phyloP scores from a whole-genome alignment of 2,113 vertebrate species.

The Cercocebus atys region DNA sequence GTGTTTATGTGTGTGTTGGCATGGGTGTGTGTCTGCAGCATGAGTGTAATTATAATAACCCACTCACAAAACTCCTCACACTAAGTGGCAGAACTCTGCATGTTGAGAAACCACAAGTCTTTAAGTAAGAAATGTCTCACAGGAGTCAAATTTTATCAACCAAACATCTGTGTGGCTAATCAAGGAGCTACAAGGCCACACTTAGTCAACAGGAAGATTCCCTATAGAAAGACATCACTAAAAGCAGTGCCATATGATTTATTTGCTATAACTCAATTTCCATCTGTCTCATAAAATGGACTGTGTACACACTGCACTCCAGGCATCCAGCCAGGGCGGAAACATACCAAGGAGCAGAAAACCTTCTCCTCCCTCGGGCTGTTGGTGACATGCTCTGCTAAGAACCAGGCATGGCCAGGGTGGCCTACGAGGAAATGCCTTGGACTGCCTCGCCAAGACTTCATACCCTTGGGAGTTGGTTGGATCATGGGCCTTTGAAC shows the following conservation, averaged over 20 bases:
- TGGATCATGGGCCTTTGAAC: background rate
- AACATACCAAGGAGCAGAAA: background rate
- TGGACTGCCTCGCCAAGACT: background rate
- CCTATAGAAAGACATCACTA: slow-evolving; percentile 52
- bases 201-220: slow-evolving; percentile 55
- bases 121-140: slow-evolving; percentile 56
- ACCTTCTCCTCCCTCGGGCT: background rate
- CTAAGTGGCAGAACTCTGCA: background rate
- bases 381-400: slow-evolving; percentile 1
- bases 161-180: slow-evolving; percentile 59
- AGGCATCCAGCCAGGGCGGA: slow-evolving; percentile 55
- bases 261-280: slow-evolving; percentile 67
- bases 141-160: slow-evolving; percentile 22
- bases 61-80: background rate
- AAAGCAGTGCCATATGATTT: slow-evolving; percentile 62
- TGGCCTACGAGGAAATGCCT: background rate
- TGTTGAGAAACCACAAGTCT: slow-evolving; percentile 12
- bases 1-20: background rate
- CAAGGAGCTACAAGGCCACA: slow-evolving; percentile 46
- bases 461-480: background rate
- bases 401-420: background rate
- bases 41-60: background rate
- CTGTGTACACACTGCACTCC: slow-evolving; percentile 45
- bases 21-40: background rate
- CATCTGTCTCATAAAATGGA: slow-evolving; percentile 67